Evolutionary conservation across 2,888 invertebrate genomes (phyloP).

Genomic region (Microctonus hyperodae): DNA sequence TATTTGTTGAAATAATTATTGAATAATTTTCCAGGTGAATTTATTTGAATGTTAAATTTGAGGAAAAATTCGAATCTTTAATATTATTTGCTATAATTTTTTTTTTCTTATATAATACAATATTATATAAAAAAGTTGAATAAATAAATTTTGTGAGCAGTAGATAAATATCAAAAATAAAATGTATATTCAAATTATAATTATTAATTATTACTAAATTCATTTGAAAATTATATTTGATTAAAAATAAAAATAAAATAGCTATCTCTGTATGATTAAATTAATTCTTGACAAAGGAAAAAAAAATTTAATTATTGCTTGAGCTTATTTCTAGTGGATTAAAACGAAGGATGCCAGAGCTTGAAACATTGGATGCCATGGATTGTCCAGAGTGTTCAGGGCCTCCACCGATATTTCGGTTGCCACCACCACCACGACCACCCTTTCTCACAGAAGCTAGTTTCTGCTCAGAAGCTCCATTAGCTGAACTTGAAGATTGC

Average conservation of each 20-base stretch:
- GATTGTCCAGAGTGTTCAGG: constrained; percentile 78
- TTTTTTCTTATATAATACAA: too few relatives aligned
- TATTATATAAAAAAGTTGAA: too few relatives aligned
- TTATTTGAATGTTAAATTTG: too few relatives aligned
- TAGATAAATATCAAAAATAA: too few relatives aligned
- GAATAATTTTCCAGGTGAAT: neutral
- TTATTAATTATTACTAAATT: too few relatives aligned
- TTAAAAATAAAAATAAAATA: too few relatives aligned
- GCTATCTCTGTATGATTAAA: too few relatives aligned
- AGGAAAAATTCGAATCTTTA: too few relatives aligned
- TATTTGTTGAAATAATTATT: neutral
- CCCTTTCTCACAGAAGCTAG: constrained; percentile 73
- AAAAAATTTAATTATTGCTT: constrained; percentile 39
- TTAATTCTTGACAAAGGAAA: neutral
- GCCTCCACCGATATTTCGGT: constrained; percentile 76
- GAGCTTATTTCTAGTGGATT: constrained; percentile 63
- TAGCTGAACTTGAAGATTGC: constrained; percentile 77
- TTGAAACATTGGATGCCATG: constrained; percentile 73
- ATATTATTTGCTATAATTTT: too few relatives aligned
- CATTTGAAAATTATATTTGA: too few relatives aligned
- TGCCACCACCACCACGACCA: constrained; percentile 78
- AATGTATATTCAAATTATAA: too few relatives aligned
- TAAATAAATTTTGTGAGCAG: too few relatives aligned
- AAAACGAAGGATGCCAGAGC: constrained; percentile 74
- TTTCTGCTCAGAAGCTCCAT: constrained; percentile 75